Evolutionary conservation across 2,888 invertebrate species (phyloP).

Genomic region (Cacoxenus indagator): DNA sequence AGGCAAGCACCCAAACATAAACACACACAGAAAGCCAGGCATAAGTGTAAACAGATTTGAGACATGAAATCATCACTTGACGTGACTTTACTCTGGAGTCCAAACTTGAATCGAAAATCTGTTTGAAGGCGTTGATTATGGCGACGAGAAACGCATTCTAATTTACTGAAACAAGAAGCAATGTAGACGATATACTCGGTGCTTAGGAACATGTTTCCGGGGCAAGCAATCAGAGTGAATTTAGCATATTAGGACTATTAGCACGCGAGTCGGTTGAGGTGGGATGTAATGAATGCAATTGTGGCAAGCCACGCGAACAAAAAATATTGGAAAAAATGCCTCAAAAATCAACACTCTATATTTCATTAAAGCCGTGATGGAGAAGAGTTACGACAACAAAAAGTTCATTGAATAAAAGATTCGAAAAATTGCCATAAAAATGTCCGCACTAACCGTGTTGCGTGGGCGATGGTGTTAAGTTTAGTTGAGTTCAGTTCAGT

Average conservation of each 20-base stretch:
- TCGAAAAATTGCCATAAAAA: background rate
- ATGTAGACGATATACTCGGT: background rate
- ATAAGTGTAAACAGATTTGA: conserved; percentile 14
- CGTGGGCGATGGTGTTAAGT: background rate
- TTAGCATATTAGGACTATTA: no score
- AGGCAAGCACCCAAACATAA: background rate
- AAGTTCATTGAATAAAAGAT: background rate
- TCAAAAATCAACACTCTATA: conserved; percentile 40
- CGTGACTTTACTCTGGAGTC: background rate
- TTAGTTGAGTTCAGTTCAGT: background rate
- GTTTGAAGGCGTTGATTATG: background rate
- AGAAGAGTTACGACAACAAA: background rate
- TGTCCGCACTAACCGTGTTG: background rate
- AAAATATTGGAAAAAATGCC: background rate
- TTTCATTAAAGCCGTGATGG: conserved; percentile 31
- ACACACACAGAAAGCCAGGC: background rate
- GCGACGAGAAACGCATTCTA: background rate
- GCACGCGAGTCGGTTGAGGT: conserved; percentile 41
- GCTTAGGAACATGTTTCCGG: conserved; percentile 41
- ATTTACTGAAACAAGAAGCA: background rate
- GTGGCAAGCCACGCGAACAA: conserved; percentile 43
- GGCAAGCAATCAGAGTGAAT: no score
- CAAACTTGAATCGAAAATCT: background rate
- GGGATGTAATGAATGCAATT: background rate
- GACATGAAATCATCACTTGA: conserved; percentile 55